A percentile compares a stretch with the other conserved stretches of the same genome.
These are phyloP conservation scores for Trichonephila clavata DNA, from an alignment of 1,140 invertebrate species.

Conservation along the genomic window DNA sequence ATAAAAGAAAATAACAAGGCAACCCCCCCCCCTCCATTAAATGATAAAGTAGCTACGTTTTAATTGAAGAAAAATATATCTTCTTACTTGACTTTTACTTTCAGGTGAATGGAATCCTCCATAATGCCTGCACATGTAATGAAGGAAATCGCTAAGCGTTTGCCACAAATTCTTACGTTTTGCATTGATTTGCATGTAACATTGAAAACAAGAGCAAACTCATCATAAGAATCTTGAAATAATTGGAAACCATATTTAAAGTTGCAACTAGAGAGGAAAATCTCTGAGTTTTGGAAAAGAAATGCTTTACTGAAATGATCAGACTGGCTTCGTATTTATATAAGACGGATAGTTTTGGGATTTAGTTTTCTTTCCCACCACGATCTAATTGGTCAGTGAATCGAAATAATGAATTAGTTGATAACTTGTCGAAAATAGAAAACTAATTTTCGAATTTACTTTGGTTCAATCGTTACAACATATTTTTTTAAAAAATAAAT, in stretches of 20 bases:
- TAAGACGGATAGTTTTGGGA: background rate
- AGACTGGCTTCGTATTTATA: background rate
- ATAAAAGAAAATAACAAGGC: too few species aligned
- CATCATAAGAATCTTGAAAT: background rate
- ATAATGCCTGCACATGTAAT: slow-evolving; percentile 31
- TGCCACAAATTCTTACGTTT: slow-evolving; percentile 25
- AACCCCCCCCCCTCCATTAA: too few species aligned
- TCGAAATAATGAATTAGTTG: background rate
- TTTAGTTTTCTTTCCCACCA: background rate
- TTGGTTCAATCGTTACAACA: background rate
- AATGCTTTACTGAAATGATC: too few species aligned
- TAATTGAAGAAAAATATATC: too few species aligned
- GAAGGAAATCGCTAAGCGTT: slow-evolving; percentile 45
- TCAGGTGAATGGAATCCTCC: slow-evolving; percentile 57
- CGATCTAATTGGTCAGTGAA: background rate
- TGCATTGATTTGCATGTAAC: background rate
- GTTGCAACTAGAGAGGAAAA: background rate
- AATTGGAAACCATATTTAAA: background rate
- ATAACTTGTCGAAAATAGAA: background rate
- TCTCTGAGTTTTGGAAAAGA: too few species aligned
- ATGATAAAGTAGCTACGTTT: too few species aligned
- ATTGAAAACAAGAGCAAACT: background rate
- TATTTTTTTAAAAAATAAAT: too few species aligned
- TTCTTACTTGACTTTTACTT: slow-evolving; percentile 25
- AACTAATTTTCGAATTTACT: background rate